These are phyloP conservation scores for Nipponia nippon DNA, from an alignment of 2,113 vertebrate genomes.

Conservation along the genomic window DNA sequence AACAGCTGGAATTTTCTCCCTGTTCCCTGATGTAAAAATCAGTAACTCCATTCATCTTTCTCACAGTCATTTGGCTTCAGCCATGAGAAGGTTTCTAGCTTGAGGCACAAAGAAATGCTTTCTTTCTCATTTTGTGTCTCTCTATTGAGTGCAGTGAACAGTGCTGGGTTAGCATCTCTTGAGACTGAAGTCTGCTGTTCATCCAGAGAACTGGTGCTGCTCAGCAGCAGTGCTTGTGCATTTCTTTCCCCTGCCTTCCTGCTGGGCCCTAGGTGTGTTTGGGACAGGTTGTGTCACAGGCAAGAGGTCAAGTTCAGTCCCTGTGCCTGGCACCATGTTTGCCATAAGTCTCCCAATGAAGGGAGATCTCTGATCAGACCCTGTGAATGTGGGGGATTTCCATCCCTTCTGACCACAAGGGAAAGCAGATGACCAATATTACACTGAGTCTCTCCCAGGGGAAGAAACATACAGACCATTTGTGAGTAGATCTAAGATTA, in stretches of 20 bases:
- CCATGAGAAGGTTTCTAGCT: background rate
- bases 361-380: background rate
- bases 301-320: background rate
- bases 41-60: background rate
- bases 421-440: background rate
- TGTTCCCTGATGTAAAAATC: background rate
- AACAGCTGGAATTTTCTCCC: background rate
- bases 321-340: background rate
- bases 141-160: background rate
- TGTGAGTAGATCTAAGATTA: background rate
- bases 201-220: background rate
- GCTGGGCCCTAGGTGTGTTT: background rate
- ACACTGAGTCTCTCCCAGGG: background rate
- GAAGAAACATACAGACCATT: background rate
- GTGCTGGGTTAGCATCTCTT: background rate
- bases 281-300: background rate
- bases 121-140: background rate
- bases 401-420: background rate
- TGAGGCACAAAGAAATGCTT: background rate
- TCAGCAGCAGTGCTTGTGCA: background rate
- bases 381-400: accelerated
- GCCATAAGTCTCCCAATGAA: background rate
- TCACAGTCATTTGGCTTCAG: background rate
- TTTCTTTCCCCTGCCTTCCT: background rate
- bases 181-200: background rate